These are phyloP conservation scores for Drosophila barbarae DNA, from an alignment of 2,888 invertebrate species.

Conservation along the genomic window DNA sequence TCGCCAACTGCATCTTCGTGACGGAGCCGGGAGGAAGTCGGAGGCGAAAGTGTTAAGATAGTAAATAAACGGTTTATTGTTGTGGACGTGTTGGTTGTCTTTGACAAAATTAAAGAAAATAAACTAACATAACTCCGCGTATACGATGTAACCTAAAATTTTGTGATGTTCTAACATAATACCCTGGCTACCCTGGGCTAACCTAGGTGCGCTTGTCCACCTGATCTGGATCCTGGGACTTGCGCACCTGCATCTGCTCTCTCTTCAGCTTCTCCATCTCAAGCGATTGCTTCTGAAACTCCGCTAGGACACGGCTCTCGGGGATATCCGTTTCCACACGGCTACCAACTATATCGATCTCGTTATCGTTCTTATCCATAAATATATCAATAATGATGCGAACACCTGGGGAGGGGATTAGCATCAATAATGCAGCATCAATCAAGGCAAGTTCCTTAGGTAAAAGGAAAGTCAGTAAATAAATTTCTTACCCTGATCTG, in stretches of 20 bases:
- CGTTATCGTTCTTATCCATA: constrained; percentile 67
- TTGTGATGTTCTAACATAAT: constrained; percentile 12
- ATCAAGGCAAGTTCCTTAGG: not conserved
- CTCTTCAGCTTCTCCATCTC: constrained; percentile 21
- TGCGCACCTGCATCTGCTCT: not conserved
- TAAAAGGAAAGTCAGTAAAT: not conserved
- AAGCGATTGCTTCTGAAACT: constrained; percentile 73
- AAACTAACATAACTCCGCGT: constrained; percentile 28
- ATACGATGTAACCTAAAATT: constrained; percentile 53
- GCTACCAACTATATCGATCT: constrained; percentile 74
- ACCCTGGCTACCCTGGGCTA: not conserved
- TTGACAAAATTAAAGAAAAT: constrained; percentile 32
- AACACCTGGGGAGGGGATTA: constrained; percentile 63
- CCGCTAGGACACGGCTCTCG: constrained; percentile 75
- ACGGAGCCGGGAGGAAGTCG: constrained; percentile 27
- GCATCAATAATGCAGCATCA: not conserved
- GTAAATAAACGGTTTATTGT: constrained; percentile 27
- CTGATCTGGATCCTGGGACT: not conserved
- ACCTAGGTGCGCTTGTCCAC: constrained; percentile 4
- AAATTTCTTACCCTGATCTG: constrained; percentile 64
- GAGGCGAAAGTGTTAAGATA: constrained; percentile 9
- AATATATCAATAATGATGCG: constrained; percentile 78
- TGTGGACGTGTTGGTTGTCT: constrained; percentile 36
- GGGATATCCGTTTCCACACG: constrained; percentile 78
- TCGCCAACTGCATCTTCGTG: constrained; percentile 28